phyloP scores from a whole-genome alignment of 2,797 vertebrate genomes.

The Hyperoplus lanceolatus region DNA sequence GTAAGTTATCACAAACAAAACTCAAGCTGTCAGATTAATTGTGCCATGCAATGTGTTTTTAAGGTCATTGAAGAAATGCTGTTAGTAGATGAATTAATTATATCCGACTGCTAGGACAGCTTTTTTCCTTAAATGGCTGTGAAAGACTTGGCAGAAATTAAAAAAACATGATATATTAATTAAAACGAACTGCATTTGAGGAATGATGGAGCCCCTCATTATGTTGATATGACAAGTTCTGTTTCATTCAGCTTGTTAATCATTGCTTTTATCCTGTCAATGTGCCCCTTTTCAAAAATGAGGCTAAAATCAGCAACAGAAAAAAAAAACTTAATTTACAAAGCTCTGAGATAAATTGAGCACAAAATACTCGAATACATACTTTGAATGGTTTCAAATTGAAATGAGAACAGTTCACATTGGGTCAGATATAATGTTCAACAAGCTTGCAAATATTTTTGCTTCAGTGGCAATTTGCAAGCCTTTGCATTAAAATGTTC shows the following conservation, averaged over 20 bases:
- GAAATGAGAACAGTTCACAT: conserved; percentile 75
- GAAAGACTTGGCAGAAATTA: conserved; percentile 43
- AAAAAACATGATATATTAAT: conserved; percentile 66
- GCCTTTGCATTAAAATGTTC: conserved; percentile 53
- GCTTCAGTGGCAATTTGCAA: conserved; percentile 77
- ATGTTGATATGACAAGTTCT: conserved; percentile 74
- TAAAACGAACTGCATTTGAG: conserved; percentile 73
- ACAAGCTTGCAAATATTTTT: conserved; percentile 76
- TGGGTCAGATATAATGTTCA: conserved; percentile 73
- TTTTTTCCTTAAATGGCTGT: conserved; percentile 50
- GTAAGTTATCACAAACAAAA: conserved; percentile 38
- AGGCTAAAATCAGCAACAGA: conserved; percentile 68
- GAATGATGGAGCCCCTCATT: conserved; percentile 70
- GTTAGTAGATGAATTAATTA: conserved; percentile 51
- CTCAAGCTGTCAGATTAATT: conserved; percentile 42
- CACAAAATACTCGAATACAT: conserved; percentile 81
- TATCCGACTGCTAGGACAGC: conserved; percentile 47
- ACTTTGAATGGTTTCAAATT: conserved; percentile 81
- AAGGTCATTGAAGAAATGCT: conserved; percentile 44
- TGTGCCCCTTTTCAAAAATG: conserved; percentile 59
- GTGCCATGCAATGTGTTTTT: conserved; percentile 44
- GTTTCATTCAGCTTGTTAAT: conserved; percentile 76
- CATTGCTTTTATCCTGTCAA: conserved; percentile 74
- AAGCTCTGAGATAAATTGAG: conserved; percentile 77
- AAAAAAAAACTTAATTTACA: conserved; percentile 77